Evolutionary conservation across 2,888 invertebrate genomes (phyloP), one percentile per base, ranked within the genome.

Genomic region (Philereme transversata): DNA sequence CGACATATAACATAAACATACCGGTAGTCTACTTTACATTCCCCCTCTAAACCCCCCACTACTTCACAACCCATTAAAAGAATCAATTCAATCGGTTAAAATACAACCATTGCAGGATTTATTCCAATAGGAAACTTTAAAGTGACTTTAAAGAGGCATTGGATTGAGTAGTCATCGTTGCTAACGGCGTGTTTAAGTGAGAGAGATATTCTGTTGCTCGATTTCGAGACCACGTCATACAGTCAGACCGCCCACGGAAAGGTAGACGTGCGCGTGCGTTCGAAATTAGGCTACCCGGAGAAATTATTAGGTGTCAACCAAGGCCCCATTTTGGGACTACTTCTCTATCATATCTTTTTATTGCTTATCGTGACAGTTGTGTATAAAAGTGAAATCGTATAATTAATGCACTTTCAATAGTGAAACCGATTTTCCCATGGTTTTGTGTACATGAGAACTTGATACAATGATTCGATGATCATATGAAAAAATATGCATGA

Each of bases 221-320:
- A 82, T 86, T 87, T 83, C 76, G 74, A 80, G 78, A 82, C 82
- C 89, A 85, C 90, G 90, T 91, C 90, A 90, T 82, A 88, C 80
- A 77, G 86, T 88, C 82, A 76, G 75, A 79, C 82, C 90, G 88
- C 90, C 90, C 83, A 90, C 90, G 84, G 78, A 60, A 70, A 77
- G 78, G 72, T 77, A 79, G 90, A 86, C 90, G 90, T 88, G 91
- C 87, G 88, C 82, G 69, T 60, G 82, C 81, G 84, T 76, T 77
- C 68, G 61, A 67, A 73, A 67, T 69, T 73, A 70, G 68, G 70
- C 68, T 70, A 62, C 8, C 45, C 56, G 71, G 73, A 77, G 80
- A 81, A 82, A 83, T 85, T 84, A 81, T 72, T 74, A 68, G 76
- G 83, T 72, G 78, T 82, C 62, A 72, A 73, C 57, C 82, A 81